phyloP scores from a whole-genome alignment of 1,140 invertebrate species.

The Apis cerana region DNA sequence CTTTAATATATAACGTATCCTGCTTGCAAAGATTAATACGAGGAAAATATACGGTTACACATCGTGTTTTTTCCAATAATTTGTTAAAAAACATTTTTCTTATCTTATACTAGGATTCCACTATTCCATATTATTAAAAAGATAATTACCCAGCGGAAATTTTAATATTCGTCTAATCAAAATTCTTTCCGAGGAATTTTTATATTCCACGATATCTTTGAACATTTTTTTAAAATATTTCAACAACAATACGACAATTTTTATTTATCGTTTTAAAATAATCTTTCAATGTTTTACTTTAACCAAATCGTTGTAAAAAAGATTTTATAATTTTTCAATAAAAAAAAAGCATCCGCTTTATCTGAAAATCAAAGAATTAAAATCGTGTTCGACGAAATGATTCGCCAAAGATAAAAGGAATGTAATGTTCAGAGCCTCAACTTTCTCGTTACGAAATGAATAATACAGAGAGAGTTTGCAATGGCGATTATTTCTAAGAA shows the following conservation, averaged over 20 bases:
- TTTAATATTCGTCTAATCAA: background rate
- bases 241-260: too few relatives aligned
- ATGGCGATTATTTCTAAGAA: background rate
- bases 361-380: background rate
- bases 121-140: background rate
- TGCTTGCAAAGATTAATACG: background rate
- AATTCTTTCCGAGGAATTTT: background rate
- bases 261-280: background rate
- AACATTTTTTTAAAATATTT: background rate
- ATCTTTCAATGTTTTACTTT: background rate
- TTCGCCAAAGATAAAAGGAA: background rate
- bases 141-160: background rate
- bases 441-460: conserved; percentile 2
- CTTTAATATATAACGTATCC: background rate
- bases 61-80: background rate
- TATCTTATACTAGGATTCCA: background rate
- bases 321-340: background rate
- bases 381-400: background rate
- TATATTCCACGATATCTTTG: background rate
- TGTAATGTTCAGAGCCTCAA: background rate
- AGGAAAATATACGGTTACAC: background rate
- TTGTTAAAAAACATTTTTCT: background rate
- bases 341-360: background rate
- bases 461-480: background rate
- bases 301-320: background rate